phyloP scores from a whole-genome alignment of 92 coral and sea anemone genomes.

The Actinostola sp. region DNA sequence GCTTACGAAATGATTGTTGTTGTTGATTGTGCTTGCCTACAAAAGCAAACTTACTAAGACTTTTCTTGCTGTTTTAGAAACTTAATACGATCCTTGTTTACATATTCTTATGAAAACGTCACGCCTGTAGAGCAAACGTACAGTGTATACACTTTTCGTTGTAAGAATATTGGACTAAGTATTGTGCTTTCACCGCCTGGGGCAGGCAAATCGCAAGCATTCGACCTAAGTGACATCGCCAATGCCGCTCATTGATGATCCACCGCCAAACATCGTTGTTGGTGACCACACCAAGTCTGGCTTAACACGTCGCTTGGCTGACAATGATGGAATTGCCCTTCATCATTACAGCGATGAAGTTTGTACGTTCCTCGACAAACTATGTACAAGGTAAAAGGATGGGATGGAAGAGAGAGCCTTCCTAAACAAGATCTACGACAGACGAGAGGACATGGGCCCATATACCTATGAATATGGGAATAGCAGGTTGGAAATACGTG shows the following conservation, averaged over 20 bases:
- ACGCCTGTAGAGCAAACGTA: too few species aligned
- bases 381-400: slow-evolving; percentile 3
- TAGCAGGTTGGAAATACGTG: neutral
- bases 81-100: too few species aligned
- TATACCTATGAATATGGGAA: slow-evolving; percentile 20
- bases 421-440: slow-evolving; percentile 13
- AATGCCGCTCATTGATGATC: neutral
- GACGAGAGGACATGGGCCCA: slow-evolving; percentile 13
- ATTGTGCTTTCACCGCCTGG: slow-evolving; percentile 13
- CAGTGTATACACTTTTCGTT: too few species aligned
- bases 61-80: too few species aligned
- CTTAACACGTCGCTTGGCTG: slow-evolving; percentile 5
- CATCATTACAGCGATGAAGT: slow-evolving; percentile 14
- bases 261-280: slow-evolving; percentile 4
- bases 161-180: too few species aligned
- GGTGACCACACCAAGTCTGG: slow-evolving; percentile 26
- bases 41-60: too few species aligned
- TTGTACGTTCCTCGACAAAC: neutral
- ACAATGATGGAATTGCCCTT: slow-evolving; percentile 12
- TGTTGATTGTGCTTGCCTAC: too few species aligned
- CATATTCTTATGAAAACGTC: too few species aligned
- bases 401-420: slow-evolving; percentile 16
- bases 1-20: too few species aligned
- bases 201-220: slow-evolving; percentile 26
- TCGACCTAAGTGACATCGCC: slow-evolving; percentile 13